Conservation (phyloP, 2,888 invertebrate genomes). For the Pseudoips prasinana region DNA sequence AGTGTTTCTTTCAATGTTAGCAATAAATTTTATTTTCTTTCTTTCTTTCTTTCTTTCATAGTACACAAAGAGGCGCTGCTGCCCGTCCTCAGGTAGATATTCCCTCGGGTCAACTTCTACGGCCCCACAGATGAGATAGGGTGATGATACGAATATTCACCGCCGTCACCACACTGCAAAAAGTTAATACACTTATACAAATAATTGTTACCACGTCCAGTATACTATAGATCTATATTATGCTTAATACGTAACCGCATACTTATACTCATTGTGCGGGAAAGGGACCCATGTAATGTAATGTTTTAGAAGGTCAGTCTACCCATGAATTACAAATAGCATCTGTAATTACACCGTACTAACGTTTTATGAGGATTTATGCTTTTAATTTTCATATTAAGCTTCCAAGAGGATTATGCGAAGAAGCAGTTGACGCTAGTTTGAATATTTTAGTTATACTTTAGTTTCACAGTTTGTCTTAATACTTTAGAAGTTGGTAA, state of each 20-base stretch:
- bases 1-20: too few relatives aligned
- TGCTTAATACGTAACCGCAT: conserved; percentile 33
- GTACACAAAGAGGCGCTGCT: too few relatives aligned
- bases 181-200: too few relatives aligned
- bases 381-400: conserved; percentile 48
- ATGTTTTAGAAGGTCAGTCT: conserved; percentile 41
- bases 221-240: conserved; percentile 12
- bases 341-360: conserved; percentile 48
- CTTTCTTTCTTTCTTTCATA: too few relatives aligned
- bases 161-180: too few relatives aligned
- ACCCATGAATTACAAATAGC: conserved; percentile 59
- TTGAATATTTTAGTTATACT: conserved; percentile 1
- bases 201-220: conserved; percentile 29
- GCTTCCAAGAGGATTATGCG: conserved; percentile 8
- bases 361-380: conserved; percentile 47
- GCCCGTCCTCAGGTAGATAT: too few relatives aligned
- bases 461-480: too few relatives aligned
- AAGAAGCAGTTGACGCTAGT: conserved; percentile 2
- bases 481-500: too few relatives aligned
- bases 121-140: too few relatives aligned
- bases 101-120: too few relatives aligned
- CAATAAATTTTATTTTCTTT: too few relatives aligned
- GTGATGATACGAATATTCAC: too few relatives aligned
- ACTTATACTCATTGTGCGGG: conserved; percentile 53
- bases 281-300: conserved; percentile 46